A percentile compares a stretch with the other conserved stretches of the same genome.
Evolutionary conservation across 2,113 vertebrate species (phyloP).

Genomic region (Cygnus atratus): DNA sequence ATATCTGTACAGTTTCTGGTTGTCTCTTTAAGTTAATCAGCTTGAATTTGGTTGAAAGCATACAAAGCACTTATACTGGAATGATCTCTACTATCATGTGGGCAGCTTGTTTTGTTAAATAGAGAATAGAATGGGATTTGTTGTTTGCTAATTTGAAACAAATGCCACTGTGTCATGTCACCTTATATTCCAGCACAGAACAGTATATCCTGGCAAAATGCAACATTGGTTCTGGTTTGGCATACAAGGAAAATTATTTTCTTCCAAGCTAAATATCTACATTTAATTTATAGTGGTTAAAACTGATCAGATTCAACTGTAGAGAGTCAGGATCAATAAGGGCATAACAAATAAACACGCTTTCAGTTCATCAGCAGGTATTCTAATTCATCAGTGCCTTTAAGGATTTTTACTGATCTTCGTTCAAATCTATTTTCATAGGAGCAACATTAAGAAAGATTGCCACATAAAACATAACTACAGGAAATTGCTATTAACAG

Average conservation of each 20-base stretch:
- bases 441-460: background rate
- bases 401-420: conserved; percentile 21
- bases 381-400: conserved; percentile 15
- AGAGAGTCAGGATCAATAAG: background rate
- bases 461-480: background rate
- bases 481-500: background rate
- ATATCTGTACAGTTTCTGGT: background rate
- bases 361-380: conserved; percentile 13
- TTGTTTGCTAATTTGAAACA: background rate
- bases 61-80: background rate
- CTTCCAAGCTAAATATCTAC: background rate
- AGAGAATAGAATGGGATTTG: background rate
- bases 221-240: background rate
- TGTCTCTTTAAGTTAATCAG: background rate
- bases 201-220: background rate
- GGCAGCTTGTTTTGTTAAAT: conserved; percentile 23
- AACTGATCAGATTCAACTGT: background rate
- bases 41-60: background rate
- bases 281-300: background rate
- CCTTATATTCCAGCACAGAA: background rate
- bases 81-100: background rate
- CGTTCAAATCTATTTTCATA: background rate
- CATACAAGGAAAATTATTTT: background rate
- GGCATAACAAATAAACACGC: background rate
- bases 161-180: background rate